phyloP scores from a whole-genome alignment of 2,113 vertebrate genomes.

The human region DNA sequence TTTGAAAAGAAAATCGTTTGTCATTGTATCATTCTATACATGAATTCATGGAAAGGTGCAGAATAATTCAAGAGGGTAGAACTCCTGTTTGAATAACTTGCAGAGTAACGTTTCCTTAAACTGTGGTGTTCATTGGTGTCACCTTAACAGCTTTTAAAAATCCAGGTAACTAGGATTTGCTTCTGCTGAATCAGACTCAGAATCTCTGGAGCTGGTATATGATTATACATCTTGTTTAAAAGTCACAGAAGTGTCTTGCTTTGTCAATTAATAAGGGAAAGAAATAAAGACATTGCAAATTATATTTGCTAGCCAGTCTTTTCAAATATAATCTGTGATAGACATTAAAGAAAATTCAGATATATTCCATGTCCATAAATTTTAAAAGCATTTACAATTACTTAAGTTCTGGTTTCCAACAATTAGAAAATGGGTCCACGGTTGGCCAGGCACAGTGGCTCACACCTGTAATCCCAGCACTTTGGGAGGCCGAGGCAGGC shows the following conservation, averaged over 20 bases:
- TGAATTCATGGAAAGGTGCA: background rate
- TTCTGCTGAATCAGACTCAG: background rate
- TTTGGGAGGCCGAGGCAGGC: no score
- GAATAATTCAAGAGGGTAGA: background rate
- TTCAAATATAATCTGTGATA: background rate
- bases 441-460: no score
- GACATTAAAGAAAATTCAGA: background rate
- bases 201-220: background rate
- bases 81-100: background rate
- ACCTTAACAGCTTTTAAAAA: background rate
- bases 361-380: background rate
- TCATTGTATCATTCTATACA: background rate
- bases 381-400: background rate
- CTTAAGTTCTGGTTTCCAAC: background rate
- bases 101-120: background rate
- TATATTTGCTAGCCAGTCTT: background rate
- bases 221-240: background rate
- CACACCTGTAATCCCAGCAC: no score
- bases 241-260: background rate
- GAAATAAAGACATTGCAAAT: background rate
- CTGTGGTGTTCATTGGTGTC: background rate
- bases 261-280: background rate
- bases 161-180: background rate
- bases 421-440: background rate
- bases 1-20: conserved; percentile 9